Evolutionary conservation across 1,140 invertebrate genomes (phyloP), one percentile per base, ranked within the genome.

Genomic region (Saccostrea echinata): DNA sequence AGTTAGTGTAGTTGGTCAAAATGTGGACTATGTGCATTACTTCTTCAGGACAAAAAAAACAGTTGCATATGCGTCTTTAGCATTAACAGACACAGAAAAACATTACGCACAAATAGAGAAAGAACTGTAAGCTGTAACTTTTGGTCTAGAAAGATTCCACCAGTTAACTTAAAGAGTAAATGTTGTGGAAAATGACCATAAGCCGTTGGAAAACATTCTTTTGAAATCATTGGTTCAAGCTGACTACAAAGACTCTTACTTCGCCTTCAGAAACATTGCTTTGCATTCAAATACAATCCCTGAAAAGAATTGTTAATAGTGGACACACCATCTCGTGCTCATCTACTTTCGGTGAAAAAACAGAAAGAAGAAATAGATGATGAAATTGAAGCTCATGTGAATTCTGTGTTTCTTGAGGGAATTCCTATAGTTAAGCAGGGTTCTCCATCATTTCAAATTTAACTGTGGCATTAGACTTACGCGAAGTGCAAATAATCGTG

Each of bases 101-200:
- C 95, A 95, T 51, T 96, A 95, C 87, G 94, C 92, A 30, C 94
- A 96, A 89, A 94, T 95, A 0, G 95, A 96, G 83, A 93, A 94
- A 88, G 95, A 96, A 90, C 91, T 95, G 1, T 90, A 95, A 1
- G 94, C 95, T 8, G 95, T 96, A 55, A 91, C 96, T 8, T 96
- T 95, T 89, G 92, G 92, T 9, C 89, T 91, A 12, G 88, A 92
- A 68, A n/a, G 83, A 24, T 91, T 92, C 71, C 64, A 92, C 61
- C 91, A 92, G 30, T 91, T 90, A 35, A 91, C 89, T 2, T 92
- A 88, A 90, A 94, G 94, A 3, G 90, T 90, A 24, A 51, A 82
- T 57, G 86, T 92, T 3, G 89, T 91, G 3, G 83, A 94, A 64
- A 94, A 91, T n/a, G 93, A 95, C 86, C 94, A 94, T 88, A 92